These are phyloP conservation scores for Helicoverpa zea DNA, from an alignment of 1,140 invertebrate genomes.

Conservation along the genomic window DNA sequence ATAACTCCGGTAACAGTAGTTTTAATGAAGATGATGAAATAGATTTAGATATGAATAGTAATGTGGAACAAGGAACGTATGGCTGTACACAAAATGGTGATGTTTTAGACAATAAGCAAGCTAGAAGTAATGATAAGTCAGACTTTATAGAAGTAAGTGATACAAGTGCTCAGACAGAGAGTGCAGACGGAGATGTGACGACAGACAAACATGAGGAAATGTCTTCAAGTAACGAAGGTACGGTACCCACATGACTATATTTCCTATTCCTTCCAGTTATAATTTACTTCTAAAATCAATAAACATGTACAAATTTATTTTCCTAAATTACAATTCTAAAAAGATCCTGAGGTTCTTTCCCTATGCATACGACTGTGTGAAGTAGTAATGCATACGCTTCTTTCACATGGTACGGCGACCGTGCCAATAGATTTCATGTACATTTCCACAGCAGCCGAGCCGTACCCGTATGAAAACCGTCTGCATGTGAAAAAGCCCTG, in stretches of 20 bases:
- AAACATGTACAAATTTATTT: no score
- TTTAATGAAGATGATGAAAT: background rate
- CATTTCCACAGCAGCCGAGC: no score
- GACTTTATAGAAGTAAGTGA: background rate
- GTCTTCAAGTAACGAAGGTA: slow-evolving; percentile 54
- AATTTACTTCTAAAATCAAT: no score
- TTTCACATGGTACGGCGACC: no score
- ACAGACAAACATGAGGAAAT: background rate
- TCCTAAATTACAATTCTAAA: no score
- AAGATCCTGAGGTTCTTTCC: no score
- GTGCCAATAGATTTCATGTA: no score
- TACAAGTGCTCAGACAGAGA: background rate
- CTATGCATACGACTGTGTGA: no score
- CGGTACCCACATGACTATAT: background rate
- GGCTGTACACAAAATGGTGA: background rate
- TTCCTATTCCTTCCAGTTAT: background rate
- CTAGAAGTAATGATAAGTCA: background rate
- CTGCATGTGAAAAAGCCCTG: no score
- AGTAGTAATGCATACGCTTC: no score
- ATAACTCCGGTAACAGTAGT: slow-evolving; percentile 14
- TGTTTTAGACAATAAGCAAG: background rate
- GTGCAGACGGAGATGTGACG: background rate
- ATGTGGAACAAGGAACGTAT: background rate
- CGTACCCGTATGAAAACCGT: no score
- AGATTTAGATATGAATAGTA: background rate